phyloP scores from a whole-genome alignment of 2,113 vertebrate species.

The rabbit (Oryctolagus cuniculus) region DNA sequence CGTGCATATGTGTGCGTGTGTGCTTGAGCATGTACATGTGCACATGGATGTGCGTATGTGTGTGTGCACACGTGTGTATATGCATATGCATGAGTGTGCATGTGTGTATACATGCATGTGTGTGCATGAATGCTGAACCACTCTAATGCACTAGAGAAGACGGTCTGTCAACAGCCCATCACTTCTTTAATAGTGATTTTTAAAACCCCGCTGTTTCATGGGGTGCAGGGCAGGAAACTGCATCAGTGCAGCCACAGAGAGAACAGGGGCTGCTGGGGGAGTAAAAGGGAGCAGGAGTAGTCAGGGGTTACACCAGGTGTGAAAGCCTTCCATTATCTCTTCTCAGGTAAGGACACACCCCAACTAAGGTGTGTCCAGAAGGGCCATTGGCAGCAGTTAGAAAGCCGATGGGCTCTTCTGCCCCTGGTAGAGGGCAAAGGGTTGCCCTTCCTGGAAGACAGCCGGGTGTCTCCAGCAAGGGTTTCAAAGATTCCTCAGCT shows the following conservation, averaged over 20 bases:
- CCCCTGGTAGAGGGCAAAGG: not conserved
- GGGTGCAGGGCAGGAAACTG: not conserved
- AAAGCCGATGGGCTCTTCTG: not conserved
- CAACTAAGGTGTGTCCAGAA: not conserved
- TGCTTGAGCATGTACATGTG: too few relatives aligned
- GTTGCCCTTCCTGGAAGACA: not conserved
- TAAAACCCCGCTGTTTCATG: not conserved
- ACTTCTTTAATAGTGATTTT: conserved; percentile 8
- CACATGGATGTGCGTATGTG: too few relatives aligned
- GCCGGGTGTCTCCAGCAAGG: not conserved
- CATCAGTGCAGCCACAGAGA: not conserved
- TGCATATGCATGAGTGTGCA: too few relatives aligned
- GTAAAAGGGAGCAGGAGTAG: not conserved
- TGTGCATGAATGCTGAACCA: not conserved
- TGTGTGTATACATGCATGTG: not conserved
- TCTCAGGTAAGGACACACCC: not conserved
- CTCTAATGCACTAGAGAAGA: not conserved
- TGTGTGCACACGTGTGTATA: too few relatives aligned
- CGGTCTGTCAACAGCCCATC: conserved; percentile 22
- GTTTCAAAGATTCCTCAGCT: conserved; percentile 22
- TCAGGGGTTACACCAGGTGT: accelerated
- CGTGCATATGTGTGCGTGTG: too few relatives aligned
- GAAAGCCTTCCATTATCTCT: not conserved
- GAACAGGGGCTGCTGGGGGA: not conserved
- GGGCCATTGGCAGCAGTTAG: not conserved